Evolutionary conservation across 2,797 vertebrate genomes (phyloP), one percentile per base, ranked within the genome.

Genomic region (Lindbergichthys nudifrons): DNA sequence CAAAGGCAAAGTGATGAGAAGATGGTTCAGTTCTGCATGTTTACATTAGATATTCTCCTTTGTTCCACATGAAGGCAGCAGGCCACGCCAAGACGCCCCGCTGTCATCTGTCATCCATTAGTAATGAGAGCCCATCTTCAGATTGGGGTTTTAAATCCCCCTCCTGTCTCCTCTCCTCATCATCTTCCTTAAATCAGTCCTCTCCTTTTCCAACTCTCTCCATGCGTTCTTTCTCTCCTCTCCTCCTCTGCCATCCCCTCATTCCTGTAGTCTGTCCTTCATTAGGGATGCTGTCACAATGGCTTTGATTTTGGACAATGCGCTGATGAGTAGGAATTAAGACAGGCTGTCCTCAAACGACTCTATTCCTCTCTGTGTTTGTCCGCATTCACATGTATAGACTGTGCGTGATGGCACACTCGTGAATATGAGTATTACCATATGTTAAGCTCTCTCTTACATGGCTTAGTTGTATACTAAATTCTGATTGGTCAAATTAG

Each of bases 91-190:
- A 32, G 41, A 41, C 58, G 47, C 47, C 58, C 53, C 46, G 5
- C 64, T 46, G 65, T 73, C 85, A 87, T 87, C 85, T 87, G 82
- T 72, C 78, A 80, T 39, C 71, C 57, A 62, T 89, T 83, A 88
- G 43, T 3, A 58, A 72, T 2, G 32, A 78, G 62, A 77, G 48
- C 4, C 6, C 13, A 3, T 69, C 70, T 8, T 50, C 53, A 73
- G 21, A 62, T 71, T 12, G 21, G 3, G 7, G 14, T 65, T 63
- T 32, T 54, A 45, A 73, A 81, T 71, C 65, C 56, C 32, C 18
- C 58, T 72, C 47, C 26, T 52, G 70, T 64, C 48, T 77, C 65
- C 50, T 77, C 60, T 79, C 47, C 63, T 77, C 56, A 30, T 65
- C 65, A 42, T 84, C 64, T 13, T 66, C 65, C 15, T 70, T 46